A percentile compares a stretch with the other conserved stretches of the same genome.
Conservation (phyloP, 2,888 invertebrate genomes). For the Spodoptera exigua region DNA sequence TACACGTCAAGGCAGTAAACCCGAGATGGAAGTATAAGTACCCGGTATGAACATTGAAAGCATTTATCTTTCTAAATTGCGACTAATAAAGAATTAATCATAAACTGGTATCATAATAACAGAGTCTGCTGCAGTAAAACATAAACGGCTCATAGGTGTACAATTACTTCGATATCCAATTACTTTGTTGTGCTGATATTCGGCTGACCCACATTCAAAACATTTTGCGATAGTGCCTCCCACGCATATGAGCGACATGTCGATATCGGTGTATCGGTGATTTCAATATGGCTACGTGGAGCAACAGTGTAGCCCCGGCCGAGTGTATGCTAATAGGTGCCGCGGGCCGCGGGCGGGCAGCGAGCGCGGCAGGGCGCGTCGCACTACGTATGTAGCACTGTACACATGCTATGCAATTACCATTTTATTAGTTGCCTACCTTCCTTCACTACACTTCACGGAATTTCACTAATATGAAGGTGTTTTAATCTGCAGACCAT, state of each 20-base stretch:
- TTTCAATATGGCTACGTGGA: conserved; percentile 70
- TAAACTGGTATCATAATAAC: conserved; percentile 76
- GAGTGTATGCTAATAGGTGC: conserved; percentile 73
- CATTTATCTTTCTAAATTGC: conserved; percentile 78
- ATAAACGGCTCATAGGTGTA: conserved; percentile 79
- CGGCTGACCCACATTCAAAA: conserved; percentile 77
- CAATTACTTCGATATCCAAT: conserved; percentile 80
- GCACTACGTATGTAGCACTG: conserved; percentile 53
- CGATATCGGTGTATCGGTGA: conserved; percentile 74
- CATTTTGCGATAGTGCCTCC: conserved; percentile 80
- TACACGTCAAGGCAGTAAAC: conserved; percentile 15
- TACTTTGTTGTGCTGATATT: conserved; percentile 75
- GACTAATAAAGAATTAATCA: conserved; percentile 82
- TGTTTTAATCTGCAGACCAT: conserved; percentile 30
- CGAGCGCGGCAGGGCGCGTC: conserved; percentile 63
- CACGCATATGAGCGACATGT: conserved; percentile 76
- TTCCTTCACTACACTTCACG: conserved; percentile 40
- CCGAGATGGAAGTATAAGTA: conserved; percentile 29
- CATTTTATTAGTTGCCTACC: conserved; percentile 58
- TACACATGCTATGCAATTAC: conserved; percentile 59
- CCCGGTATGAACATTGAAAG: conserved; percentile 57
- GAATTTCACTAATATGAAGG: conserved; percentile 48
- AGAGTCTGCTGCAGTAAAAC: conserved; percentile 73
- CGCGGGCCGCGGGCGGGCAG: conserved; percentile 65
- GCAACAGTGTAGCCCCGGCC: conserved; percentile 47